phyloP scores from a whole-genome alignment of 2,113 vertebrate species.

The Triplophysa tibetana region DNA sequence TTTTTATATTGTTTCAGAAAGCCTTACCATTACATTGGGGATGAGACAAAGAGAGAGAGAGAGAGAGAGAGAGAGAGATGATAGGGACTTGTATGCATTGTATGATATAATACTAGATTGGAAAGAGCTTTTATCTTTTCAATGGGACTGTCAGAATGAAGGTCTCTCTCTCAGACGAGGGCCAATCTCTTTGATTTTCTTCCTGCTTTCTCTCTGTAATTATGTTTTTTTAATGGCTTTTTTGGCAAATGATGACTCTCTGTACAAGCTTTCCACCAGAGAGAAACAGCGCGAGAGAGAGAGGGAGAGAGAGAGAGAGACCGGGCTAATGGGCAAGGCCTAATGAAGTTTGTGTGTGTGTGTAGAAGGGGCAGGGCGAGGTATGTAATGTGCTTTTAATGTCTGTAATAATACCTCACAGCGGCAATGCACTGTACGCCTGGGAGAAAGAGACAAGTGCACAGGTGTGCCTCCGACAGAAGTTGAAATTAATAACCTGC shows the following conservation, averaged over 20 bases:
- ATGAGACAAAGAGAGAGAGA: neutral
- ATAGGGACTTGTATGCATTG: conserved; percentile 45
- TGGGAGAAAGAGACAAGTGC: conserved; percentile 36
- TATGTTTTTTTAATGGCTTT: conserved; percentile 68
- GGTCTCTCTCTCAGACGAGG: conserved; percentile 36
- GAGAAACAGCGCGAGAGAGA: conserved; percentile 48
- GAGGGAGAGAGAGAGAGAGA: conserved; percentile 42
- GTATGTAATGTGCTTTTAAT: conserved; percentile 79
- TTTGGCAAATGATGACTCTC: conserved; percentile 63
- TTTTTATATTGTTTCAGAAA: conserved; percentile 5
- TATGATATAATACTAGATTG: conserved; percentile 49
- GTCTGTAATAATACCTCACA: conserved; percentile 75
- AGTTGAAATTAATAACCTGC: conserved; percentile 53
- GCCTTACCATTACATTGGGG: neutral
- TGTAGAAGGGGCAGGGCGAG: conserved; percentile 66
- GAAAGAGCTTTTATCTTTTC: conserved; percentile 47
- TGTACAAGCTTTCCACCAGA: conserved; percentile 41
- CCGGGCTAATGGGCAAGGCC: conserved; percentile 49
- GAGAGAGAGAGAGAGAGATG: conserved; percentile 1
- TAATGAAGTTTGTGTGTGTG: conserved; percentile 68
- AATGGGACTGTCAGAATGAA: conserved; percentile 44
- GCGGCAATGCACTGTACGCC: conserved; percentile 70
- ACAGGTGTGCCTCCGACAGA: conserved; percentile 47
- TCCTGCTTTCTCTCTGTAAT: conserved; percentile 63
- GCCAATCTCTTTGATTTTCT: conserved; percentile 48